Base-by-base conservation (phyloP, 2,888 invertebrate species). In the Cryptocephalus moraei region DNA sequence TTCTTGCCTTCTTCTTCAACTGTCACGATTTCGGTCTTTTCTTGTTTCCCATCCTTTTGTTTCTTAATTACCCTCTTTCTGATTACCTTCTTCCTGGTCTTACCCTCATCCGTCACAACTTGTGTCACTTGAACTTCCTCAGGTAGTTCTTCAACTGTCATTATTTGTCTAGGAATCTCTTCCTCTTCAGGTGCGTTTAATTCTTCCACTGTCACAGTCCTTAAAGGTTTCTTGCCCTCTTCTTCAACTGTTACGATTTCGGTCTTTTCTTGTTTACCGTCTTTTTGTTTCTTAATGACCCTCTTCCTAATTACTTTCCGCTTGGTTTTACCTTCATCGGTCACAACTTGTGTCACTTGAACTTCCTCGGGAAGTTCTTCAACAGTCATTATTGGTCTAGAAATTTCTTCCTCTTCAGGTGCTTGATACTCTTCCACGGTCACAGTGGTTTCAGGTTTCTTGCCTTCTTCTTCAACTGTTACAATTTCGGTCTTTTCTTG, bases 401-500 rank as follows among this genome's bases (percentile, higher is more conserved):
- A n/a, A n/a, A n/a, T n/a, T n/a, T n/a, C n/a, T n/a, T n/a, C 42
- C 41, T 46, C 47, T 48, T 46, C 49, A 9, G 64, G 56, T 58
- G 51, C 53, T 39, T 65, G 57, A n/a, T n/a, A n/a, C 52, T 58
- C 55, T 51, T 58, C 49, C 1, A 61, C 58, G 2, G 53, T 52
- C 32, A 64, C 58, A 40, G 65, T 62, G 44, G 54, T 66, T 34
- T 67, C 57, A 0, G 74, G 74, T 41, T 68, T 61, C 41, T 63
- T 58, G 10, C 56, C 61, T 45, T 62, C 63, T 44, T 59, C 62
- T 53, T 65, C 61, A 32, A 62, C 56, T 52, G 65, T 71, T 8
- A 69, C 58, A 47, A 71, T 69, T 62, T 74, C 71, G 6, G 73
- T 63, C 9, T 69, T 58, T 53, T 73, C 70, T 54, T 73, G 68